phyloP scores from a whole-genome alignment of 2,113 vertebrate genomes.

The Pithys albifrons region DNA sequence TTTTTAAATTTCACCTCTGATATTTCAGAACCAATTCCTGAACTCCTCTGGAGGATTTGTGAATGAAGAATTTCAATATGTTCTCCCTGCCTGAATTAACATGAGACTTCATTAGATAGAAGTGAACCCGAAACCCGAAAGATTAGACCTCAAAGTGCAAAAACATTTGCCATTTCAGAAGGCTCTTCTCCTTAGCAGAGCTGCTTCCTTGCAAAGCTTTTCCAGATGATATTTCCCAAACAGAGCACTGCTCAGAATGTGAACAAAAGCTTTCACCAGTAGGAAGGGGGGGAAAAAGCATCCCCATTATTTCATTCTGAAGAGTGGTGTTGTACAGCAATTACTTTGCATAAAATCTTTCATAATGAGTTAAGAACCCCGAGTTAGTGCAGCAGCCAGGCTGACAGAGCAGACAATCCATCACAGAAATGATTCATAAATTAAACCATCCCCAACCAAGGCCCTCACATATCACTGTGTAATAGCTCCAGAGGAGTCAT shows the following conservation, averaged over 20 bases:
- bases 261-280: neutral
- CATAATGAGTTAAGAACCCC: constrained; percentile 43
- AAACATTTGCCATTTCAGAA: neutral
- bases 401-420: constrained; percentile 42
- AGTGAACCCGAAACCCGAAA: neutral
- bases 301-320: constrained; percentile 32
- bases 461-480: constrained; percentile 22
- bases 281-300: neutral
- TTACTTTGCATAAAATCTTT: constrained; percentile 64
- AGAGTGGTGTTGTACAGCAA: constrained; percentile 44
- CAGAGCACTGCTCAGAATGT: neutral
- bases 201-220: neutral
- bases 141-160: neutral
- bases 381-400: constrained; percentile 8
- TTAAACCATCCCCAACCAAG: constrained; percentile 52
- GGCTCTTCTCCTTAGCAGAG: neutral
- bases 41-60: neutral
- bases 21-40: neutral
- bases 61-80: neutral
- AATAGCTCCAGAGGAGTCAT: constrained; percentile 55
- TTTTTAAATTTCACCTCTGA: neutral
- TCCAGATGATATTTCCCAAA: neutral
- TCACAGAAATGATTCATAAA: constrained; percentile 59
- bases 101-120: constrained; percentile 9
- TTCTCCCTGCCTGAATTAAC: neutral